These are phyloP conservation scores for Lophura nycthemera DNA, from an alignment of 2,113 vertebrate genomes.

Conservation along the genomic window DNA sequence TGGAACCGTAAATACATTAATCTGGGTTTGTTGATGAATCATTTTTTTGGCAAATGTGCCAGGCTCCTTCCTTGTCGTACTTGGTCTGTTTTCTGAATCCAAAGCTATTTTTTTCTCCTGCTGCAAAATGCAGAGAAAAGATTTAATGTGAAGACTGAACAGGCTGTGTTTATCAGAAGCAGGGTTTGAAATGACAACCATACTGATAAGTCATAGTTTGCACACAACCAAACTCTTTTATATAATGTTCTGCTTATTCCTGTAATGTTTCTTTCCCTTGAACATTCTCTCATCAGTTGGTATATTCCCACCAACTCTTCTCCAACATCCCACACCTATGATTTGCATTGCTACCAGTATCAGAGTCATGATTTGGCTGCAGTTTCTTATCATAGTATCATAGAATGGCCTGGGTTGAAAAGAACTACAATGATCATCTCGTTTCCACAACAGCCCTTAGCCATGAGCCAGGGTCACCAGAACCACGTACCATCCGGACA, in stretches of 20 bases:
- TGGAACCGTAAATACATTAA: background rate
- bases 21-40: background rate
- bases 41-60: background rate
- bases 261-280: background rate
- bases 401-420: no score
- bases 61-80: background rate
- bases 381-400: background rate
- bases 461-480: no score
- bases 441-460: no score
- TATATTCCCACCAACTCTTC: background rate
- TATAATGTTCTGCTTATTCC: fast-evolving
- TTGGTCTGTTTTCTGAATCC: background rate
- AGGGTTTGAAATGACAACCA: background rate
- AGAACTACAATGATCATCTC: no score
- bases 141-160: background rate
- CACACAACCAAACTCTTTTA: background rate
- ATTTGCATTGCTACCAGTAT: background rate
- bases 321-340: background rate
- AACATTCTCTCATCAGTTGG: background rate
- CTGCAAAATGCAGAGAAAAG: background rate
- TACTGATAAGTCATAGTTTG: background rate
- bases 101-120: background rate
- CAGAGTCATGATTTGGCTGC: background rate
- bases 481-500: no score
- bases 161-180: background rate